Evolutionary conservation across 1,140 invertebrate species (phyloP).

Genomic region (Meloidogyne exigua): DNA sequence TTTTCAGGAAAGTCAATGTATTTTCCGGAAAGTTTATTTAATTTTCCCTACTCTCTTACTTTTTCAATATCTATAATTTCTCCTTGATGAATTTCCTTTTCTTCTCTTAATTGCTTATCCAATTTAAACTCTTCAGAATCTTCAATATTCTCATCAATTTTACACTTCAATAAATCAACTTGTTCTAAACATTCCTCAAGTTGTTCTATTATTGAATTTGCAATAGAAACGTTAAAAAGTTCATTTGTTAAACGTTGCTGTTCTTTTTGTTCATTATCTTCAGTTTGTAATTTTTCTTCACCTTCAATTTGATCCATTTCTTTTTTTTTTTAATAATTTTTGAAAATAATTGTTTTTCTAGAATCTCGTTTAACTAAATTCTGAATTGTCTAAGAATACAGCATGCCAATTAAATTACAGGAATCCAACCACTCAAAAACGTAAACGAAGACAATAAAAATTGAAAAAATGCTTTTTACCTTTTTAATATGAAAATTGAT

Average conservation of each 20-base stretch:
- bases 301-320: background rate
- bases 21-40: too few relatives aligned
- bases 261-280: background rate
- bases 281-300: background rate
- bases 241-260: background rate
- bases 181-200: background rate
- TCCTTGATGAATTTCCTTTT: background rate
- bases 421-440: too few relatives aligned
- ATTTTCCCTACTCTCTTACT: background rate
- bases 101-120: background rate
- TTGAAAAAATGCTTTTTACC: background rate
- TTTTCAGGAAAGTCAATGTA: too few relatives aligned
- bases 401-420: too few relatives aligned
- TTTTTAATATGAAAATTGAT: background rate
- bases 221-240: background rate
- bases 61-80: background rate
- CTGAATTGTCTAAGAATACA: too few relatives aligned
- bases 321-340: too few relatives aligned
- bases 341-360: too few relatives aligned
- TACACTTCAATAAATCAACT: background rate
- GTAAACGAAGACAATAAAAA: background rate
- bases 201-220: background rate
- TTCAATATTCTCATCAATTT: background rate
- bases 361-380: too few relatives aligned
- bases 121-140: background rate